These are phyloP conservation scores for Azemiops feae DNA, from an alignment of 2,113 vertebrate genomes.

Conservation along the genomic window DNA sequence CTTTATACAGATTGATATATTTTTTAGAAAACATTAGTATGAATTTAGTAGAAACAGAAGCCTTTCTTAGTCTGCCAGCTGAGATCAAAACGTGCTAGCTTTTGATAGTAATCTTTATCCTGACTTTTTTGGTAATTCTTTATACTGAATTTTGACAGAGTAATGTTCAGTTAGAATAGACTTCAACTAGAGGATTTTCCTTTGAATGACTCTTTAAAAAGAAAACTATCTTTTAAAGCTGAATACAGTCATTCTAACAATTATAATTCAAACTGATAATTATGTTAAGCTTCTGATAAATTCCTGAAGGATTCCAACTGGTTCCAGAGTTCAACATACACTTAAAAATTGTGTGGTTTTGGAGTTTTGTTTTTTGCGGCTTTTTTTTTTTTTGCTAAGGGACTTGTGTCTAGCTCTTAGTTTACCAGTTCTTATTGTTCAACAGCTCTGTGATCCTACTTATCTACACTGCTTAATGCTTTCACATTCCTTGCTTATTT, in stretches of 20 bases:
- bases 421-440: not conserved
- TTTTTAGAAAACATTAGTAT: not conserved
- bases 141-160: not conserved
- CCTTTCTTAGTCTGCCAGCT: not conserved
- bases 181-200: not conserved
- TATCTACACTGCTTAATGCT: not conserved
- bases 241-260: not conserved
- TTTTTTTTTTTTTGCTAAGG: not conserved
- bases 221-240: not conserved
- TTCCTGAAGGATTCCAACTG: not conserved
- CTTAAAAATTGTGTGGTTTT: not conserved
- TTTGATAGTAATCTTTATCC: not conserved
- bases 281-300: not conserved
- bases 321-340: not conserved
- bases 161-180: not conserved
- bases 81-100: not conserved
- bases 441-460: not conserved
- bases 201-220: not conserved
- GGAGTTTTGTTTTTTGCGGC: not conserved
- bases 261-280: not conserved
- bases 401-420: not conserved
- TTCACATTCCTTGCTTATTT: constrained; percentile 4
- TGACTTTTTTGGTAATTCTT: not conserved
- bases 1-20: not conserved
- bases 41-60: not conserved